Evolutionary conservation across 2,113 vertebrate species (phyloP).

Genomic region (Mesoclemmys tuberculata): DNA sequence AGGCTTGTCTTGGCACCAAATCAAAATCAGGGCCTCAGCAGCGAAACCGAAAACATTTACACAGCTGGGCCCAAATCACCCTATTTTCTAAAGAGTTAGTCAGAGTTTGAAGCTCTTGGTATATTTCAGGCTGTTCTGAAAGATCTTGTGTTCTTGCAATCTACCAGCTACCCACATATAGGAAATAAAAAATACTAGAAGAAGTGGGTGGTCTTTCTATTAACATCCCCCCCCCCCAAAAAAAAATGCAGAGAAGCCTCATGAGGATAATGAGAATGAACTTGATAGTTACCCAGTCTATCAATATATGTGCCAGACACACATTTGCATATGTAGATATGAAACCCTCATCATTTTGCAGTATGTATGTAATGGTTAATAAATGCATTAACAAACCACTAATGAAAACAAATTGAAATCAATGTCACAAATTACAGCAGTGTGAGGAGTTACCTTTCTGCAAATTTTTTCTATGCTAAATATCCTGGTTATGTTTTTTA

Average conservation of each 20-base stretch:
- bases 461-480: constrained; percentile 49
- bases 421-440: constrained; percentile 43
- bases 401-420: constrained; percentile 43
- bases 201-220: constrained; percentile 65
- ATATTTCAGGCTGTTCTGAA: constrained; percentile 73
- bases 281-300: constrained; percentile 1
- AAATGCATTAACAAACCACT: constrained; percentile 45
- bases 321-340: constrained; percentile 59
- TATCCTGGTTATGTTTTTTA: constrained; percentile 36
- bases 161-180: constrained; percentile 46
- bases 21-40: constrained; percentile 92
- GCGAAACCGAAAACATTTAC: constrained; percentile 99
- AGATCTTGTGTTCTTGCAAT: constrained; percentile 77
- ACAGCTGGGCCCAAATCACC: constrained; percentile 95
- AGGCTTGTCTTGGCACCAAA: constrained; percentile 93
- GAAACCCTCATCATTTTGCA: constrained; percentile 60
- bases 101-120: constrained; percentile 68
- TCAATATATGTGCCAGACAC: neutral
- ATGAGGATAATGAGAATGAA: constrained; percentile 34
- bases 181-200: constrained; percentile 67
- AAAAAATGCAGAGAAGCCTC: constrained; percentile 46
- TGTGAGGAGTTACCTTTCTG: constrained; percentile 52
- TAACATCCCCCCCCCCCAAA: constrained; percentile 29
- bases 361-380: constrained; percentile 47
- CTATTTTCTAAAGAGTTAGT: constrained; percentile 80